phyloP scores from a whole-genome alignment of 2,888 invertebrate genomes.

The Choreutis nemorana region DNA sequence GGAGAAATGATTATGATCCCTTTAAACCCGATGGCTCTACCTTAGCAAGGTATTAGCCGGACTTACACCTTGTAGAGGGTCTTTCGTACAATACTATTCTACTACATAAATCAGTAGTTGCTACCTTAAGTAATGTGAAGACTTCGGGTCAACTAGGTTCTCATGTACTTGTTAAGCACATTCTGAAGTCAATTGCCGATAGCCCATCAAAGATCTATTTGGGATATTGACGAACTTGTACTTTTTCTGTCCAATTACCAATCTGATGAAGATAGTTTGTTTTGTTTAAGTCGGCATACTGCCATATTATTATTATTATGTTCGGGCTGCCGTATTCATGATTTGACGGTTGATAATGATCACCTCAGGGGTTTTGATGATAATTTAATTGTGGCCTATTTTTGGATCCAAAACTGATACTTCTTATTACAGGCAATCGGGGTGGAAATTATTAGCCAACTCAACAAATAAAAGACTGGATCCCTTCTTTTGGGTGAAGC shows the following conservation, averaged over 20 bases:
- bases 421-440: slow-evolving; percentile 10
- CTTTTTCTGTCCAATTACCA: not conserved
- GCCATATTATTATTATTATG: slow-evolving; percentile 9
- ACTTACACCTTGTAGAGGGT: slow-evolving; percentile 8
- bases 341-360: slow-evolving; percentile 12
- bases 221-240: slow-evolving; percentile 10
- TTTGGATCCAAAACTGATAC: slow-evolving; percentile 15
- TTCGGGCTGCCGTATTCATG: slow-evolving; percentile 14
- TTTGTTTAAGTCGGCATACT: slow-evolving; percentile 4
- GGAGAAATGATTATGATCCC: slow-evolving; percentile 5
- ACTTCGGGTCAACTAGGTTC: slow-evolving; percentile 7
- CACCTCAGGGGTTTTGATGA: not conserved
- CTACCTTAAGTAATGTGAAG: slow-evolving; percentile 10
- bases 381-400: slow-evolving; percentile 11
- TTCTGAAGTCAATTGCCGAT: slow-evolving; percentile 13
- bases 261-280: slow-evolving; percentile 5
- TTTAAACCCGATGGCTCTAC: slow-evolving; percentile 5
- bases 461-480: slow-evolving; percentile 4
- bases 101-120: slow-evolving; percentile 12
- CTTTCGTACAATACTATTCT: slow-evolving; percentile 10
- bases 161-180: slow-evolving; percentile 12
- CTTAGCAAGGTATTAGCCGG: slow-evolving; percentile 10
- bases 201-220: slow-evolving; percentile 12
- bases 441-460: slow-evolving; percentile 7
- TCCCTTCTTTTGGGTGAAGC: slow-evolving; percentile 5